Base-by-base conservation (phyloP, 2,888 invertebrate species). In the Cryptophagus acutangulus region DNA sequence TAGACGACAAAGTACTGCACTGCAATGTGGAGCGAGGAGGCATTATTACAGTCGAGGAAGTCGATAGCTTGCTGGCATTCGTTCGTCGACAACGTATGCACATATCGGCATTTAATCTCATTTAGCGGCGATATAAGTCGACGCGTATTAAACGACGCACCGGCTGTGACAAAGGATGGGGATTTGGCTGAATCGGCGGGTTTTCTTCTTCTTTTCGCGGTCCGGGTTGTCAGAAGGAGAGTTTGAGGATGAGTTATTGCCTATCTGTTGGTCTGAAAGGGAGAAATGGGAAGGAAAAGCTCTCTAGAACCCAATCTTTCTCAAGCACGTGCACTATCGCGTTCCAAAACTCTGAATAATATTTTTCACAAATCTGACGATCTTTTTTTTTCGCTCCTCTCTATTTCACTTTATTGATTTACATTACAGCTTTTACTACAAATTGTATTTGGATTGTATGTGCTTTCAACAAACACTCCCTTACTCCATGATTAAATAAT, bases 121-220 rank as follows among this genome's bases (percentile, higher is more conserved):
- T 57, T 57, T 54, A 48, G 41, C 43, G 38, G 41, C 43, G 50
- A 51, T 53, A 52, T 51, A 38, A 49, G 51, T 48, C 41, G 48
- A 45, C 44, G 46, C 50, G 49, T 54, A 49, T 65, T 65, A 71
- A 70, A 70, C n/a, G 12, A n/a, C n/a, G n/a, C 72, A 73, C 72
- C 71, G 73, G 74, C 68, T 71, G 69, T 70, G 74, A 66, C 73
- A 70, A 74, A 73, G 70, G 68, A 63, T 13, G 26, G 26, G 66
- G 58, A 60, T 55, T 55, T 67, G 67, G 59, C 59, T 58, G 70
- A 70, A 67, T 70, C 71, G 74, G 73, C 71, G 73, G 73, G 71
- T 72, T 74, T 73, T 73, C 54, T 58, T 73, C 55, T 58, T 59
- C 56, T 60, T 58, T 58, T 58, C 57, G 59, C 57, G 59, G 58